Percentiles rank a stretch among this genome's conserved stretches.
Evolutionary conservation across 2,113 vertebrate genomes (phyloP).

Genomic region (Sialia sialis): DNA sequence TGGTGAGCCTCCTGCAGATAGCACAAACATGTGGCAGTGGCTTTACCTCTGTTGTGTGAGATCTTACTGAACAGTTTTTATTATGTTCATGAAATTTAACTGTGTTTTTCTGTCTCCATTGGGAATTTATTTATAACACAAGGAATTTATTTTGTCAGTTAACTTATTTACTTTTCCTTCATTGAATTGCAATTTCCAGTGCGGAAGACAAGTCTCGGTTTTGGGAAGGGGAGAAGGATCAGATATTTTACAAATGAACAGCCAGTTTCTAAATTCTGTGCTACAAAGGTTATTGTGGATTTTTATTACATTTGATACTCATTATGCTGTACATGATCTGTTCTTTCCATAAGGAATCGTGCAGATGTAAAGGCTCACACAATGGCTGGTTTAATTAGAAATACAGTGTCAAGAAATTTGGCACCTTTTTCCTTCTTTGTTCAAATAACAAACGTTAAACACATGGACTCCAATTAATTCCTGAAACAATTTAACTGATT

Average conservation of each 20-base stretch:
- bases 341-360: slow-evolving; percentile 51
- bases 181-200: neutral
- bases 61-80: neutral
- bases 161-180: neutral
- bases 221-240: neutral
- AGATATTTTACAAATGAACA: slow-evolving; percentile 8
- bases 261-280: slow-evolving; percentile 5
- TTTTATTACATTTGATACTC: slow-evolving; percentile 40
- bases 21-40: neutral
- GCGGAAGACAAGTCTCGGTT: neutral
- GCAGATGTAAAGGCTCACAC: slow-evolving; percentile 46
- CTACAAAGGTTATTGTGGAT: slow-evolving; percentile 17
- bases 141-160: neutral
- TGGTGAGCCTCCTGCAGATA: neutral
- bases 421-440: slow-evolving; percentile 47
- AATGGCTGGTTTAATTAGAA: slow-evolving; percentile 62
- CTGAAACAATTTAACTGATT: neutral
- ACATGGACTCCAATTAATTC: neutral
- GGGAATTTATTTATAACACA: neutral
- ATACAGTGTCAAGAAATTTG: slow-evolving; percentile 48
- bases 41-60: neutral
- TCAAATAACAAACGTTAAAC: slow-evolving; percentile 52
- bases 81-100: neutral
- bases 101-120: neutral
- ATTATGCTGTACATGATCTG: slow-evolving; percentile 1